A percentile compares a stretch with the other conserved stretches of the same genome.
Conservation (phyloP, 2,888 invertebrate species). For the Tetanocera ferruginea region DNA sequence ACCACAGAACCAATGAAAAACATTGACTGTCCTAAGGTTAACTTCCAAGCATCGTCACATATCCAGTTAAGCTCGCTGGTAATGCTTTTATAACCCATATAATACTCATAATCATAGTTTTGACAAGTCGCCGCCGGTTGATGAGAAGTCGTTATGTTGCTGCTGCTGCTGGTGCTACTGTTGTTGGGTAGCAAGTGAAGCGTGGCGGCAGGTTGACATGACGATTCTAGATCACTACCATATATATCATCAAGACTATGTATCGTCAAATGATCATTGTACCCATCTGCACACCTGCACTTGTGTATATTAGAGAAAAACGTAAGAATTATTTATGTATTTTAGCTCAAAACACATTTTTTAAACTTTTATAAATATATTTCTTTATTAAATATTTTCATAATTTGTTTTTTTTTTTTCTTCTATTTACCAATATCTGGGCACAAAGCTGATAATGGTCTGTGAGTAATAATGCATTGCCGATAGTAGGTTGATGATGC, state of each 20-base stretch:
- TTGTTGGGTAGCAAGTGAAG: not conserved
- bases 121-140: slow-evolving; percentile 57
- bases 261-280: slow-evolving; percentile 22
- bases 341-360: not conserved
- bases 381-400: not conserved
- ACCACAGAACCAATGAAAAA: slow-evolving; percentile 75
- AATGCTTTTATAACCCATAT: slow-evolving; percentile 73
- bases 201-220: slow-evolving; percentile 49
- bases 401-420: not conserved
- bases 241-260: not conserved
- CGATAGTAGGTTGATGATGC: slow-evolving; percentile 72
- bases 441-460: slow-evolving; percentile 73
- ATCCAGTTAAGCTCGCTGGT: slow-evolving; percentile 77
- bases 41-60: slow-evolving; percentile 74
- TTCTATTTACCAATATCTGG: slow-evolving; percentile 69
- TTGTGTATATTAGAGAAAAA: not conserved
- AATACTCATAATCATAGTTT: slow-evolving; percentile 73
- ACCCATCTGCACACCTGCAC: slow-evolving; percentile 57
- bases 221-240: slow-evolving; percentile 45
- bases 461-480: slow-evolving; percentile 75
- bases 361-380: not conserved
- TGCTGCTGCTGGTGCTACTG: not conserved
- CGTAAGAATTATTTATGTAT: not conserved
- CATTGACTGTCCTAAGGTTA: slow-evolving; percentile 74
- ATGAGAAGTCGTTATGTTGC: not conserved